These are phyloP conservation scores for Amphiprion ocellaris DNA, from an alignment of 2,113 vertebrate genomes.

Conservation along the genomic window DNA sequence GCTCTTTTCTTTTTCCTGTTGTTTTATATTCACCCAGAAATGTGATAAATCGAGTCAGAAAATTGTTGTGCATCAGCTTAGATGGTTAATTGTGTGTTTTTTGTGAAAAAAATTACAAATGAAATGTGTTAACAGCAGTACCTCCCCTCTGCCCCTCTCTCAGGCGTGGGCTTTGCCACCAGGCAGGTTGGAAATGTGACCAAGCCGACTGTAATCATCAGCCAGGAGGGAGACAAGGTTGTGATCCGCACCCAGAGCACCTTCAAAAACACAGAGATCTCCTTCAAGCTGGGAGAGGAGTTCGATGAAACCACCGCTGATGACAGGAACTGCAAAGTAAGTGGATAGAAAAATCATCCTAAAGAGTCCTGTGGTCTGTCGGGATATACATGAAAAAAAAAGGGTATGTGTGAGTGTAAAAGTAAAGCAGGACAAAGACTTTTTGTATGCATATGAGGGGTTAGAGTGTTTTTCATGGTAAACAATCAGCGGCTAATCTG, in stretches of 20 bases:
- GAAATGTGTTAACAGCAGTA: no score
- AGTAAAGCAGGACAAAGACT: neutral
- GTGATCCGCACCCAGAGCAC: constrained; percentile 90
- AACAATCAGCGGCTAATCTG: no score
- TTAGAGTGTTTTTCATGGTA: no score
- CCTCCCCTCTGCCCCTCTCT: no score
- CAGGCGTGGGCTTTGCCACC: constrained; percentile 93
- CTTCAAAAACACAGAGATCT: constrained; percentile 94
- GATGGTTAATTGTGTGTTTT: neutral
- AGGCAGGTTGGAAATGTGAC: constrained; percentile 94
- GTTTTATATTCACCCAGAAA: neutral
- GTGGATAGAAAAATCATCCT: constrained; percentile 11
- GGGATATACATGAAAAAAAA: neutral
- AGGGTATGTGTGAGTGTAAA: neutral
- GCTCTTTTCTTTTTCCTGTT: neutral
- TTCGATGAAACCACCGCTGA: constrained; percentile 93
- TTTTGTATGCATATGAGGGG: no score
- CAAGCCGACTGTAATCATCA: constrained; percentile 93
- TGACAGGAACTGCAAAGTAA: constrained; percentile 94
- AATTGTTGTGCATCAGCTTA: no score
- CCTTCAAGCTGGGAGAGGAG: constrained; percentile 93
- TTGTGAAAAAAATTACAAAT: neutral
- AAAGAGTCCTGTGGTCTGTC: neutral
- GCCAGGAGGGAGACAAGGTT: constrained; percentile 91
- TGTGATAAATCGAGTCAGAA: neutral